These are phyloP conservation scores for Drosophila testacea DNA, from an alignment of 2,888 invertebrate genomes.

Conservation along the genomic window DNA sequence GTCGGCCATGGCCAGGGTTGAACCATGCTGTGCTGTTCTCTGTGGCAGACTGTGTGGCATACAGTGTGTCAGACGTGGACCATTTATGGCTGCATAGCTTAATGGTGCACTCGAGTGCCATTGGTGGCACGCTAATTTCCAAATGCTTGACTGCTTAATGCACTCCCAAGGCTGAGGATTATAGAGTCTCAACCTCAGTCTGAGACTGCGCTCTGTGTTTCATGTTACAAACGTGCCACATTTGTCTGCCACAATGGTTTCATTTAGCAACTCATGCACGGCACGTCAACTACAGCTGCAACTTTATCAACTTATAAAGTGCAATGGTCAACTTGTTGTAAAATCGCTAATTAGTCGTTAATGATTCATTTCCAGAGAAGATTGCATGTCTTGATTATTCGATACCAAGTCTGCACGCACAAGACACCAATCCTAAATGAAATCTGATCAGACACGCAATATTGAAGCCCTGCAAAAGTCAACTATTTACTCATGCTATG, in stretches of 20 bases:
- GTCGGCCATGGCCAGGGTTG: slow-evolving; percentile 25
- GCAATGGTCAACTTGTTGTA: slow-evolving; percentile 39
- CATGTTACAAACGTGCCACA: slow-evolving; percentile 10
- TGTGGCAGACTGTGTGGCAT: slow-evolving; percentile 7
- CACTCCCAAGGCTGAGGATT: slow-evolving; percentile 53
- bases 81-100: slow-evolving; percentile 58
- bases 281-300: slow-evolving; percentile 21
- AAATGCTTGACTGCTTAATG: slow-evolving; percentile 54
- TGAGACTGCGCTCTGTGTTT: slow-evolving; percentile 10
- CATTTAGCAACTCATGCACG: slow-evolving; percentile 24
- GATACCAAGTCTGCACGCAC: slow-evolving; percentile 27
- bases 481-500: slow-evolving; percentile 31
- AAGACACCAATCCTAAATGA: slow-evolving; percentile 18
- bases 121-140: slow-evolving; percentile 72
- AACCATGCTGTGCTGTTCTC: slow-evolving; percentile 10
- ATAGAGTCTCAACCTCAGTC: slow-evolving; percentile 36
- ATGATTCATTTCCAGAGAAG: slow-evolving; percentile 65
- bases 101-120: slow-evolving; percentile 58
- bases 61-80: slow-evolving; percentile 21
- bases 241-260: slow-evolving; percentile 23
- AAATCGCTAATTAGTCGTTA: slow-evolving; percentile 69
- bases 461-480: slow-evolving; percentile 66
- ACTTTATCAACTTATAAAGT: not conserved
- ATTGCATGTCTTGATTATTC: slow-evolving; percentile 67
- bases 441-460: slow-evolving; percentile 65